These are phyloP conservation scores for Hymenochirus boettgeri DNA, from an alignment of 2,113 vertebrate genomes.

Conservation along the genomic window DNA sequence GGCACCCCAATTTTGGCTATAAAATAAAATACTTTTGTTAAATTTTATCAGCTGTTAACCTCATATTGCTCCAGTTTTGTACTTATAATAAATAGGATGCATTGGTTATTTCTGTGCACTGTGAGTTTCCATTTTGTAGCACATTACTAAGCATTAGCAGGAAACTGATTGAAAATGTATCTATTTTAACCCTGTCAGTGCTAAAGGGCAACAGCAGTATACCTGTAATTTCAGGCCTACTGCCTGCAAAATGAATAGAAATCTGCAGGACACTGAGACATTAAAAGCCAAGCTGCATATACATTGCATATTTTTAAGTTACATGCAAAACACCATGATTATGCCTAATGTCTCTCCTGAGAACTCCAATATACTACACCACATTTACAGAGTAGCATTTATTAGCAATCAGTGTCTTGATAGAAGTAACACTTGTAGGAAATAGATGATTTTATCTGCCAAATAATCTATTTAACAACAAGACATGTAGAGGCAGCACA, in stretches of 20 bases:
- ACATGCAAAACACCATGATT: constrained; percentile 31
- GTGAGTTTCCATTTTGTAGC: not conserved
- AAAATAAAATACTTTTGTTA: too few species aligned
- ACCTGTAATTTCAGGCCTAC: not conserved
- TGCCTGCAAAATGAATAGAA: not conserved
- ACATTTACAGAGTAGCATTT: constrained; percentile 25
- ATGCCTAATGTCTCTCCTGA: constrained; percentile 27
- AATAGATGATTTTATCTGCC: constrained; percentile 41
- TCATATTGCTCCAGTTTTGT: too few species aligned
- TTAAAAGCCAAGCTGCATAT: not conserved
- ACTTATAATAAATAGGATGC: too few species aligned
- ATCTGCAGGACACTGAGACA: not conserved
- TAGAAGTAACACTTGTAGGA: constrained; percentile 34
- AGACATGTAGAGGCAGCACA: constrained; percentile 30
- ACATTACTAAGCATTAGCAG: too few species aligned
- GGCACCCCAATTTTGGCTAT: too few species aligned
- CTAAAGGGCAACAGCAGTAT: not conserved
- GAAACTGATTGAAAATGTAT: not conserved
- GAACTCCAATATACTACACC: constrained; percentile 28
- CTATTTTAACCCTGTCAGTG: not conserved
- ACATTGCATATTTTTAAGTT: not conserved
- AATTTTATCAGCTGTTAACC: too few species aligned
- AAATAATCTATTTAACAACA: constrained; percentile 38
- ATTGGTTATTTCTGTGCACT: too few species aligned
- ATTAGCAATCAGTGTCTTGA: constrained; percentile 35